Conservation (phyloP, 2,797 vertebrate genomes). For the Danio choprae region DNA sequence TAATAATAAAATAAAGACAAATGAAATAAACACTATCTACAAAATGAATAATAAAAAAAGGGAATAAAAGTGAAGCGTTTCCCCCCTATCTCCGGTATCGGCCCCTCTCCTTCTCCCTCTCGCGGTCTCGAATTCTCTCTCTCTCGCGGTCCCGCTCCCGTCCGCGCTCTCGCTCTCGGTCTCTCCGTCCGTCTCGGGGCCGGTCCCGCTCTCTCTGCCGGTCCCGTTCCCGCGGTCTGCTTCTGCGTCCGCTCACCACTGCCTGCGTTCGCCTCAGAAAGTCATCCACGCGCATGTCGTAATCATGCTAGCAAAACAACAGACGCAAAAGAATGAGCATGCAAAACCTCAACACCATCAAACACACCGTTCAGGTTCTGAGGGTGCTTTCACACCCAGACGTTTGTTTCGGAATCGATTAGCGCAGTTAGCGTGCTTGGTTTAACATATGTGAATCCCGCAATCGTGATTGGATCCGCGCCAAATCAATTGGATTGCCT, state of each 20-base stretch:
- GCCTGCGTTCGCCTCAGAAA: slow-evolving; percentile 96
- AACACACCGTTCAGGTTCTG: no score
- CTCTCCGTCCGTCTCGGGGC: slow-evolving; percentile 79
- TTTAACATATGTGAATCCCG: no score
- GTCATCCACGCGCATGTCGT: slow-evolving; percentile 98
- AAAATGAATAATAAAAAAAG: slow-evolving; percentile 6
- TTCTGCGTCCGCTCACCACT: slow-evolving; percentile 91
- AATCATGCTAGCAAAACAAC: slow-evolving; percentile 86
- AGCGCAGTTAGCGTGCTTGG: no score
- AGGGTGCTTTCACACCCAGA: no score
- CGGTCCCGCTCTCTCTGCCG: slow-evolving; percentile 86
- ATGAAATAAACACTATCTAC: slow-evolving; percentile 46
- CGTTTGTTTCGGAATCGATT: no score
- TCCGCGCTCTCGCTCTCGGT: slow-evolving; percentile 84
- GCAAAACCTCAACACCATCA: no score
- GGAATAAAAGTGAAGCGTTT: slow-evolving; percentile 67
- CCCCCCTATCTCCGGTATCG: slow-evolving; percentile 89
- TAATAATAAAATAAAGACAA: slow-evolving; percentile 20
- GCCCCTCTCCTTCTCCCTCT: slow-evolving; percentile 87
- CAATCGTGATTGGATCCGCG: no score
- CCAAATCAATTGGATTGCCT: no score
- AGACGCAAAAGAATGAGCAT: background rate
- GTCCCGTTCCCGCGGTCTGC: slow-evolving; percentile 85
- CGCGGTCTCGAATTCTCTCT: slow-evolving; percentile 88
- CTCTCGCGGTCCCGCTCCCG: slow-evolving; percentile 86